Percentiles rank a stretch among this genome's conserved stretches.
Evolutionary conservation across 2,888 invertebrate genomes (phyloP).

Genomic region (Blastobasis lacticolella): DNA sequence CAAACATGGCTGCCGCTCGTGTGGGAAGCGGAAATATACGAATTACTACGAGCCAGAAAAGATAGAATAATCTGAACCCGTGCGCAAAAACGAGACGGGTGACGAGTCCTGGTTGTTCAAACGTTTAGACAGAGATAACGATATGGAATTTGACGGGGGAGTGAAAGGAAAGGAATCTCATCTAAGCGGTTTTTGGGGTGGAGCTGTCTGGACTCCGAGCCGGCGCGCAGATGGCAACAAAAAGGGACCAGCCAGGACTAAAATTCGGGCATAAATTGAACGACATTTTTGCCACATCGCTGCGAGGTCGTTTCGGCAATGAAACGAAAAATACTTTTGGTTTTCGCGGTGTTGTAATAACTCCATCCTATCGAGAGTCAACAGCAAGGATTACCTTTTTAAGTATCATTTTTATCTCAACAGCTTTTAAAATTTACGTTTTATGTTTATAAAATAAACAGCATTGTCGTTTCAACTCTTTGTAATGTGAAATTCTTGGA

Average conservation of each 20-base stretch:
- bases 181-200: conserved; percentile 72
- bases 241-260: conserved; percentile 64
- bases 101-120: conserved; percentile 58
- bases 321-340: conserved; percentile 25
- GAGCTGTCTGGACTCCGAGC: conserved; percentile 69
- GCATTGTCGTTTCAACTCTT: background rate
- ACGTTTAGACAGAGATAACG: conserved; percentile 57
- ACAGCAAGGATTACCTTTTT: too few species aligned
- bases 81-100: conserved; percentile 62
- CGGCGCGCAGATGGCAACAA: conserved; percentile 68
- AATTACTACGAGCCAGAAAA: conserved; percentile 65
- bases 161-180: conserved; percentile 57
- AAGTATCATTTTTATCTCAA: too few species aligned
- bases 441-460: too few species aligned
- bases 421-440: too few species aligned
- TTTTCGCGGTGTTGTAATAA: background rate
- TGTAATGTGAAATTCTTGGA: background rate
- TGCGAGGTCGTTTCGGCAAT: conserved; percentile 38
- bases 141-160: conserved; percentile 50
- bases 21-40: conserved; percentile 72
- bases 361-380: too few species aligned
- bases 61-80: conserved; percentile 50
- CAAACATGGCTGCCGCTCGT: conserved; percentile 70
- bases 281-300: conserved; percentile 68
- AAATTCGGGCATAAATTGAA: conserved; percentile 71